Percentiles rank a stretch among this genome's conserved stretches.
Evolutionary conservation across 2,888 invertebrate species (phyloP).

Genomic region (Eupithecia dodoneata): DNA sequence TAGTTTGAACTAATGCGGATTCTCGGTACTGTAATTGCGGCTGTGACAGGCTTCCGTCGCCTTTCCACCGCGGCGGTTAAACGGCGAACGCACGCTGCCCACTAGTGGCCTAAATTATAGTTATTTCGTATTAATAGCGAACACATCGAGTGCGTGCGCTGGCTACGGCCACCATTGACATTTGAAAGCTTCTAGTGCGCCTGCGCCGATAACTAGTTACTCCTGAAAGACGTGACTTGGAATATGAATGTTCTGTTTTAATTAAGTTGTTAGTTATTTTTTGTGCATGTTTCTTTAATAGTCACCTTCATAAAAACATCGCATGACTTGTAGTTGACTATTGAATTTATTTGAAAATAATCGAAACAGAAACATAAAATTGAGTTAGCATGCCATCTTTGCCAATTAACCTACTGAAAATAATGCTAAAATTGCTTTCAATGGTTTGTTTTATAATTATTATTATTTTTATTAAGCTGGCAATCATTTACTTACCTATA

Average conservation of each 20-base stretch:
- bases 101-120: constrained; percentile 71
- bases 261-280: constrained; percentile 25
- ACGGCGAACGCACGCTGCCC: constrained; percentile 59
- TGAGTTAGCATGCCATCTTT: background rate
- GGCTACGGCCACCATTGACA: constrained; percentile 68
- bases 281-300: background rate
- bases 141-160: constrained; percentile 74
- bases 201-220: constrained; percentile 46
- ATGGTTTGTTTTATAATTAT: background rate
- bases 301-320: background rate
- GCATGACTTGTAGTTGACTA: background rate
- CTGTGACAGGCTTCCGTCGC: constrained; percentile 84
- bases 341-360: constrained; percentile 21
- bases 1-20: constrained; percentile 83
- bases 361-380: background rate
- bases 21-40: constrained; percentile 82
- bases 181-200: constrained; percentile 56
- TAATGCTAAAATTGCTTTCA: background rate
- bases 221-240: constrained; percentile 49
- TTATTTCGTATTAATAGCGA: constrained; percentile 79
- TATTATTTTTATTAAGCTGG: background rate
- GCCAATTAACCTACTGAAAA: background rate
- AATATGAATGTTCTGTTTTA: constrained; percentile 31
- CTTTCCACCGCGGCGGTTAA: constrained; percentile 68
- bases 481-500: background rate